Base-by-base conservation (phyloP, 1,140 invertebrate genomes). In the Ceratina calcarata region DNA sequence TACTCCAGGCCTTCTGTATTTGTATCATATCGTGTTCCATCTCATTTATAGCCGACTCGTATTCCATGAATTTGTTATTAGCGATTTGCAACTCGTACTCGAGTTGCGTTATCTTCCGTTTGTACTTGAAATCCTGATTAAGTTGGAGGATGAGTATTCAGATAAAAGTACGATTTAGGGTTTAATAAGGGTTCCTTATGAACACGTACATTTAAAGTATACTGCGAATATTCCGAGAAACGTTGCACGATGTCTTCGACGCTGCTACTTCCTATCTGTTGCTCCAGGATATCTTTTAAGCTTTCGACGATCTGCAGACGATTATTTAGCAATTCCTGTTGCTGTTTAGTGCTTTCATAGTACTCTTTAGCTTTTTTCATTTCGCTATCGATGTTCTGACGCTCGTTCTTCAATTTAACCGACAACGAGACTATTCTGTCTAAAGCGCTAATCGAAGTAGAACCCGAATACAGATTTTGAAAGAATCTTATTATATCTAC, bases 261-360 rank as follows among this genome's bases (percentile, higher is more conserved):
- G 3, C 86, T 82, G 0, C 79, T 70, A 45, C 77, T 86, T 2
- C 91, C 91, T 22, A 92, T 92, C 67, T 91, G 89, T 53, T 92
- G 83, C 53, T 92, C 90, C 6, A 92, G 66, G 49, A 92, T 91
- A 64, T 90, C 90, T 70, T 91, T 92, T 12, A 92, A 71, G 60
- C 87, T 87, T 49, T 91, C 90, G 2, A 92, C 90, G 27, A 92
- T 90, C 72, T 88, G 82, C 53, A 92, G 76, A 2, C 89, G 88
- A 81, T 80, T 82, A 0, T 82, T 85, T 51, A 92, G 68, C 3
- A 69, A 73, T 74, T 91, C 89, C 13, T 90, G 89, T 32, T 91
- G 88, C 3, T 86, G 22, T 61, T 87, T 86, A 0, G 83, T 49
- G 37, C 68, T 79, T 49, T 91, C 86, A 8, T 69, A 80, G 12